A percentile compares a stretch with the other conserved stretches of the same genome.
These are phyloP conservation scores for Cyclopterus lumpus DNA, from an alignment of 2,797 vertebrate genomes.

Conservation along the genomic window DNA sequence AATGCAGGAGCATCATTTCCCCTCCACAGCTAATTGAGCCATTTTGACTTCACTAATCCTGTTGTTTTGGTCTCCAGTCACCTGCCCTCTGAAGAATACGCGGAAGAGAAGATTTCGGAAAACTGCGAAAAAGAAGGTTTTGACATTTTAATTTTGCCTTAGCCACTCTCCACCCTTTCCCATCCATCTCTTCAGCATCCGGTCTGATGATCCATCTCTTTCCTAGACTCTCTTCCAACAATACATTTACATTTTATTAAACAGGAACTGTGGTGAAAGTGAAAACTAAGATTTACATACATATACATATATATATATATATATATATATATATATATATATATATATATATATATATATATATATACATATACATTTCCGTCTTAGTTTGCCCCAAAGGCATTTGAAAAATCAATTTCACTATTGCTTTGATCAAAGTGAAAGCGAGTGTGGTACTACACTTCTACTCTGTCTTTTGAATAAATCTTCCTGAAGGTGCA, in stretches of 20 bases:
- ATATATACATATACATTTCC: conserved; percentile 82
- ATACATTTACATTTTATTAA: conserved; percentile 76
- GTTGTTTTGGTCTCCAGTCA: conserved; percentile 85
- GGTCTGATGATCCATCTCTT: conserved; percentile 61
- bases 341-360: conserved; percentile 84
- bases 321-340: conserved; percentile 84
- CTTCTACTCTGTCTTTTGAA: conserved; percentile 75
- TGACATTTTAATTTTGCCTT: conserved; percentile 46
- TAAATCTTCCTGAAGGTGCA: conserved; percentile 78
- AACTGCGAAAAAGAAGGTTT: conserved; percentile 93
- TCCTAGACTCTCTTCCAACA: conserved; percentile 56
- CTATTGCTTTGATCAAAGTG: conserved; percentile 76
- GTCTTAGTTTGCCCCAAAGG: conserved; percentile 75
- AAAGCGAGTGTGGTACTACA: conserved; percentile 63
- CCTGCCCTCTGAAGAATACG: conserved; percentile 94
- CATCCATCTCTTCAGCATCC: conserved; percentile 53
- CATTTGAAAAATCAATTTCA: conserved; percentile 72
- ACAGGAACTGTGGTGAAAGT: conserved; percentile 62
- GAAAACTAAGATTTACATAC: conserved; percentile 82
- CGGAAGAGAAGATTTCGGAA: conserved; percentile 94
- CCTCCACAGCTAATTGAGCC: conserved; percentile 23
- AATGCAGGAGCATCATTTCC: conserved; percentile 10
- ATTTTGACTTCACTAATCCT: conserved; percentile 49
- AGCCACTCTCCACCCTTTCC: conserved; percentile 1
- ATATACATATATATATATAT: too few relatives aligned